Evolutionary conservation across 2,888 invertebrate species (phyloP).

Genomic region (Steinernema hermaphroditum): DNA sequence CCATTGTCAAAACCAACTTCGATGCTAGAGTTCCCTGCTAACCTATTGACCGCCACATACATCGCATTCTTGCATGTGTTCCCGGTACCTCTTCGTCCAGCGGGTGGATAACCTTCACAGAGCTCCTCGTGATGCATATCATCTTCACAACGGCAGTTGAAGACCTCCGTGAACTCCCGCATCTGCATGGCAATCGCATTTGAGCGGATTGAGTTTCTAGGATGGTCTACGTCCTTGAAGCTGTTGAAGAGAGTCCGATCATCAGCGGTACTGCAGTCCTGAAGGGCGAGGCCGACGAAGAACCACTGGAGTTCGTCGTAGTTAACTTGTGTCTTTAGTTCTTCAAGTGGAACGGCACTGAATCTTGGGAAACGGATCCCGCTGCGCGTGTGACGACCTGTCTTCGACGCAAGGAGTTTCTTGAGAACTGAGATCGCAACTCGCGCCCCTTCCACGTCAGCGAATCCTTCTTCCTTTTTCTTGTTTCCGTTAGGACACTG

Average conservation of each 20-base stretch:
- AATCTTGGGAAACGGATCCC: neutral
- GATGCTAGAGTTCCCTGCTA: neutral
- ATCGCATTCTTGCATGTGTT: neutral
- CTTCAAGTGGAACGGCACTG: neutral
- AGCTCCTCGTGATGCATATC: constrained; percentile 1
- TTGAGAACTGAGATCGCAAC: neutral
- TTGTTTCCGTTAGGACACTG: neutral
- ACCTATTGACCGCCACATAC: neutral
- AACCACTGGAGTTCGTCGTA: constrained; percentile 19
- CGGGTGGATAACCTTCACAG: neutral
- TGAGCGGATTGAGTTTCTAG: neutral
- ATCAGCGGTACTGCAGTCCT: neutral
- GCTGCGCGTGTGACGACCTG: neutral
- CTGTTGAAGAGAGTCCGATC: neutral
- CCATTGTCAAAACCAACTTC: too few species aligned
- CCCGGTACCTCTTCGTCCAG: neutral
- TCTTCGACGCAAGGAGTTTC: neutral
- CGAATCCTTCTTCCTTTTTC: neutral
- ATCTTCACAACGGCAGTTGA: neutral
- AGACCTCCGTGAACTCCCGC: constrained; percentile 9
- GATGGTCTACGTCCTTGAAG: neutral
- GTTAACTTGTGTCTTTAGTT: neutral
- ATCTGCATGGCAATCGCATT: constrained; percentile 9
- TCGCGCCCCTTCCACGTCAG: constrained; percentile 10
- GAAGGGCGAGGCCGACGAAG: neutral